A percentile compares a stretch with the other conserved stretches of the same genome.
These are phyloP conservation scores for Cydia amplana DNA, from an alignment of 1,140 invertebrate species.

Conservation along the genomic window DNA sequence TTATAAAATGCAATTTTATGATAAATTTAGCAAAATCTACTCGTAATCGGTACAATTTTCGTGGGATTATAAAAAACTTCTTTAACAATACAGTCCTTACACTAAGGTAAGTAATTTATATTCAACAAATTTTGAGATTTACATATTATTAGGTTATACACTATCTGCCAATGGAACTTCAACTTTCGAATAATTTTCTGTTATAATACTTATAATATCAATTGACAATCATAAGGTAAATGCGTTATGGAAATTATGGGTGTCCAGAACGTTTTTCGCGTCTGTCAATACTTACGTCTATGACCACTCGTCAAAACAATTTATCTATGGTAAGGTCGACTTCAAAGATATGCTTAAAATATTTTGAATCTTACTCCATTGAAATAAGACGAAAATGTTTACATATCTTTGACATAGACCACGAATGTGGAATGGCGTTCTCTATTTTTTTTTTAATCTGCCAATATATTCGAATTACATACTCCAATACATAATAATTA, in stretches of 20 bases:
- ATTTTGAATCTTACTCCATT: background rate
- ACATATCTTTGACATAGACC: background rate
- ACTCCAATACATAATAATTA: conserved; percentile 27
- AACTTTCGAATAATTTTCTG: conserved; percentile 26
- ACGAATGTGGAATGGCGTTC: background rate
- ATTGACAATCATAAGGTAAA: conserved; percentile 42
- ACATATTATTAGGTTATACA: conserved; percentile 45
- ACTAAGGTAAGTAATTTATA: conserved; percentile 28
- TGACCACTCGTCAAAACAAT: background rate
- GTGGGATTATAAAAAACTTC: conserved; percentile 32
- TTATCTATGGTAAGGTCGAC: background rate
- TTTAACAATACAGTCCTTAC: conserved; percentile 35
- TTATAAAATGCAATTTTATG: conserved; percentile 51
- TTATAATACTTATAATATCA: conserved; percentile 40
- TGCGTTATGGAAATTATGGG: conserved; percentile 33
- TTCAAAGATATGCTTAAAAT: background rate
- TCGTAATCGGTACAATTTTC: conserved; percentile 43
- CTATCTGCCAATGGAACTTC: conserved; percentile 36
- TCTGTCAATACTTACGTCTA: conserved; percentile 13
- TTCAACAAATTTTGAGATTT: conserved; percentile 37
- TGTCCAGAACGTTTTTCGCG: background rate
- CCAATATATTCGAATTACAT: conserved; percentile 7
- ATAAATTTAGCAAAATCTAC: conserved; percentile 66
- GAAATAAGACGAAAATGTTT: background rate
- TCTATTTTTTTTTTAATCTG: background rate